These are phyloP conservation scores for Drosophila bocki DNA, from an alignment of 1,140 invertebrate species.

Conservation along the genomic window DNA sequence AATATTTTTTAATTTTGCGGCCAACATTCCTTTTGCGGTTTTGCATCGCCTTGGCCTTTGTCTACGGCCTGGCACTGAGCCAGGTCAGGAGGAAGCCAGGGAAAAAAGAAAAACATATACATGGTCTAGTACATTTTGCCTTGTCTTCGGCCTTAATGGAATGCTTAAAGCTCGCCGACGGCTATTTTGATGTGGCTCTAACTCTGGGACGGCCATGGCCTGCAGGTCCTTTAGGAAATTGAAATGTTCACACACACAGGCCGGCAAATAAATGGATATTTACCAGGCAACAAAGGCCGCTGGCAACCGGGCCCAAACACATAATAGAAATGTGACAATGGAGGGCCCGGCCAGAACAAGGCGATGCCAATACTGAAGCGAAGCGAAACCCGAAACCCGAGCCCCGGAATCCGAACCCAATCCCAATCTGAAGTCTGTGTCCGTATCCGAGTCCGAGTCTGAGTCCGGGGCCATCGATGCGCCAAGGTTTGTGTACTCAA, in stretches of 20 bases:
- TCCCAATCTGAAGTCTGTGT: not conserved
- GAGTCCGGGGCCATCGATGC: slow-evolving; percentile 24
- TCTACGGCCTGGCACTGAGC: slow-evolving; percentile 20
- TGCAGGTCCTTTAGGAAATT: slow-evolving; percentile 67
- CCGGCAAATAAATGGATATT: slow-evolving; percentile 73
- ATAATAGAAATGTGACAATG: slow-evolving; percentile 79
- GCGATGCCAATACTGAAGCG: slow-evolving; percentile 15
- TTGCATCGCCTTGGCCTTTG: slow-evolving; percentile 26
- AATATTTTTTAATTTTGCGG: slow-evolving; percentile 37
- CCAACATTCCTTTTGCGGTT: slow-evolving; percentile 24
- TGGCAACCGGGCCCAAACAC: slow-evolving; percentile 24
- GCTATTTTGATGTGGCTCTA: slow-evolving; percentile 60
- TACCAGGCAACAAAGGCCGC: slow-evolving; percentile 62
- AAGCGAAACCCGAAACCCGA: slow-evolving; percentile 37
- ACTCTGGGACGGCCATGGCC: slow-evolving; percentile 41
- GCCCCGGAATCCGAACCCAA: slow-evolving; percentile 2
- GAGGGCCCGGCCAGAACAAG: slow-evolving; percentile 14
- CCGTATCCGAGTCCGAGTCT: not conserved
- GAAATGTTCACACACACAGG: slow-evolving; percentile 65
- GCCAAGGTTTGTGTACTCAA: slow-evolving; percentile 62
- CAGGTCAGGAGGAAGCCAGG: not conserved
- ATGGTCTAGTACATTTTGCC: slow-evolving; percentile 26
- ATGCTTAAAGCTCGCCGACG: slow-evolving; percentile 63
- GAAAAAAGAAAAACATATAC: slow-evolving; percentile 19
- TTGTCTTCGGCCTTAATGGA: slow-evolving; percentile 59